These are phyloP conservation scores for Musca domestica DNA, from an alignment of 1,140 invertebrate genomes.

Conservation along the genomic window DNA sequence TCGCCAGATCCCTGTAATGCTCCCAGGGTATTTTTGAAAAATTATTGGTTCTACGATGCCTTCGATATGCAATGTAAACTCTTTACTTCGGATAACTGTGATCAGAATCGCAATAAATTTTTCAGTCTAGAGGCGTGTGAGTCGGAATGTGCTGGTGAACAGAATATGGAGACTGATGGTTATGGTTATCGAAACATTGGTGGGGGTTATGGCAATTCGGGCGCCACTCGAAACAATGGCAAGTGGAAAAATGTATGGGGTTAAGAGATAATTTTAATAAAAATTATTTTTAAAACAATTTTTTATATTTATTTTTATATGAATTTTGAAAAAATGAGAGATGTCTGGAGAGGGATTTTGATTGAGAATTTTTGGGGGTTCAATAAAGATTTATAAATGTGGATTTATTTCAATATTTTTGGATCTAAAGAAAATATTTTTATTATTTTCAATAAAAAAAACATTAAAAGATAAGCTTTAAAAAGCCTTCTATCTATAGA, in stretches of 20 bases:
- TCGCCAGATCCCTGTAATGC: conserved; percentile 32
- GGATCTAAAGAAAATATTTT: too few relatives aligned
- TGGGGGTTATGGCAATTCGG: neutral
- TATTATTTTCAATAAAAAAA: too few relatives aligned
- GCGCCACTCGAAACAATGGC: neutral
- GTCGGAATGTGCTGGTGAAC: neutral
- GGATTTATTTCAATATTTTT: too few relatives aligned
- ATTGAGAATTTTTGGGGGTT: too few relatives aligned
- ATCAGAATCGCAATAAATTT: conserved; percentile 44
- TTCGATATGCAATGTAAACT: conserved; percentile 43
- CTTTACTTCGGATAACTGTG: conserved; percentile 48
- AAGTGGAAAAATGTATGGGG: neutral
- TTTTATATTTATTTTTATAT: too few relatives aligned
- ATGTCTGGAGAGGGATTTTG: too few relatives aligned
- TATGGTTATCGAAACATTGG: neutral
- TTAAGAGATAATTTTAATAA: too few relatives aligned
- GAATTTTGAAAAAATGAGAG: too few relatives aligned
- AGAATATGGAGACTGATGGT: neutral
- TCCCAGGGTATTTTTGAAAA: conserved; percentile 33
- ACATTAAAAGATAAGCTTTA: too few relatives aligned
- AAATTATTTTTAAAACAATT: too few relatives aligned
- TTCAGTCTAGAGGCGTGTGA: conserved; percentile 36
- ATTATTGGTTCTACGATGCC: conserved; percentile 49
- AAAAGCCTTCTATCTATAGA: too few relatives aligned
- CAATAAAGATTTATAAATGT: too few relatives aligned